Evolutionary conservation across 2,888 invertebrate species (phyloP).

Genomic region (Drosophila lutescens): DNA sequence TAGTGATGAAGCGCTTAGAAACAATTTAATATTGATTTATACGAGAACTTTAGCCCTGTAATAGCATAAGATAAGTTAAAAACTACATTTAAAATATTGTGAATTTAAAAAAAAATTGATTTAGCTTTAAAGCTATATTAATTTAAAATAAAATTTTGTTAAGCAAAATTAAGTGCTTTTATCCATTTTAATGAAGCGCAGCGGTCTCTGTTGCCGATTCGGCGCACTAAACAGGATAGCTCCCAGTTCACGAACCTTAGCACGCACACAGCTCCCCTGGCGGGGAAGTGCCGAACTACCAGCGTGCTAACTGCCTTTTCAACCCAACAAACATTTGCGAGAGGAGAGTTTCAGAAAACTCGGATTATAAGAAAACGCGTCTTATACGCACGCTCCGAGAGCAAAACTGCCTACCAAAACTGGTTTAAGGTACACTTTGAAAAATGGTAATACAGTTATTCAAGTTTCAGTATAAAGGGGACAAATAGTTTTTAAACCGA

Average conservation of each 20-base stretch:
- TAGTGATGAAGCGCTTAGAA: background rate
- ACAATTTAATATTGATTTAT: background rate
- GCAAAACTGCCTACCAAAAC: background rate
- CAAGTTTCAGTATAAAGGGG: too few relatives aligned
- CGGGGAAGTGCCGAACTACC: slow-evolving; percentile 56
- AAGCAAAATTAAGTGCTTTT: too few relatives aligned
- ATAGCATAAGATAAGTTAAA: too few relatives aligned
- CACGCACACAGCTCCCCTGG: slow-evolving; percentile 36
- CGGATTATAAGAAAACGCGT: slow-evolving; percentile 10
- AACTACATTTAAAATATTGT: too few relatives aligned
- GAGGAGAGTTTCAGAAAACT: background rate
- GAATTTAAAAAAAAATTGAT: too few relatives aligned
- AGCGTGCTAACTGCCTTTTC: slow-evolving; percentile 16
- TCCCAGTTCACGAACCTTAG: slow-evolving; percentile 64
- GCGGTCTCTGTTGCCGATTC: slow-evolving; percentile 64
- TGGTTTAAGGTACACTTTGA: slow-evolving; percentile 4
- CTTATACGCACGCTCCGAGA: slow-evolving; percentile 32
- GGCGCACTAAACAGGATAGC: slow-evolving; percentile 52
- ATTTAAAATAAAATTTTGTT: too few relatives aligned
- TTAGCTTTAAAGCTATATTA: background rate
- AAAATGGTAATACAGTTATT: background rate
- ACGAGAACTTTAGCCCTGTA: background rate
- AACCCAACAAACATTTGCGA: background rate
- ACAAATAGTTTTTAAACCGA: too few relatives aligned
- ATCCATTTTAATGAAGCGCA: background rate